Base-by-base conservation (phyloP, 2,113 vertebrate genomes). In the Poicephalus gulielmi region DNA sequence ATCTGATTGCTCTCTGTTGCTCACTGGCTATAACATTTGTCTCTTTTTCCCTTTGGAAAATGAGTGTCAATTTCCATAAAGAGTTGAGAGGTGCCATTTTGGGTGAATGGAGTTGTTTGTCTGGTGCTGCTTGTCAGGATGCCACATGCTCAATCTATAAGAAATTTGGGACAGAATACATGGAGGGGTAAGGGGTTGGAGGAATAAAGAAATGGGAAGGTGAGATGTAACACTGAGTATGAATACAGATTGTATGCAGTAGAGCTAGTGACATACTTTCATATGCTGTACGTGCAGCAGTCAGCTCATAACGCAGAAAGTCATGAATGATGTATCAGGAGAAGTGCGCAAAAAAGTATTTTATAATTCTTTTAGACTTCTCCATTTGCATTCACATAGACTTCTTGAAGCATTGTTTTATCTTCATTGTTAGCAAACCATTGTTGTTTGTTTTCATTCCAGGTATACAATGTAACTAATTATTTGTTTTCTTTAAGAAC, bases 401-500 rank as follows among this genome's bases (percentile, higher is more conserved):
- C 13, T 62, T 64, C 19, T 35, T 78, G 24, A 4, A 69, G 25
- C 11, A n/a, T 53, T 39, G 15, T 50, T 91, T 83, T 28, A 15
- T 82, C 20, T 59, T 73, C 3, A 9, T 74, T 37, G 10, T 64
- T 69, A 85, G 19, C 27, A 49, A 19, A n/a, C 0, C 1, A 55
- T 63, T 66, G 7, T 60, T 62, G 5, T 31, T 90, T 50, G 22
- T 55, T 24, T 83, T 83, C 16, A 11, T 83, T 75, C 43, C 17
- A 41, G 81, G 27, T 76, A 85, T 37, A 33, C 31, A 81, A 3
- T 75, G 23, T 93, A 95, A 90, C 83, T 13, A 89, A 49, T 27
- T 92, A 5, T 83, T 75, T 81, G 28, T 93, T 75, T 96, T 83
- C 30, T 81, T 94, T 86, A 96, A 99, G 99, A 99, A 91, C 96